Conservation (phyloP, 1,140 invertebrate genomes). For the Drosophila melanica region DNA sequence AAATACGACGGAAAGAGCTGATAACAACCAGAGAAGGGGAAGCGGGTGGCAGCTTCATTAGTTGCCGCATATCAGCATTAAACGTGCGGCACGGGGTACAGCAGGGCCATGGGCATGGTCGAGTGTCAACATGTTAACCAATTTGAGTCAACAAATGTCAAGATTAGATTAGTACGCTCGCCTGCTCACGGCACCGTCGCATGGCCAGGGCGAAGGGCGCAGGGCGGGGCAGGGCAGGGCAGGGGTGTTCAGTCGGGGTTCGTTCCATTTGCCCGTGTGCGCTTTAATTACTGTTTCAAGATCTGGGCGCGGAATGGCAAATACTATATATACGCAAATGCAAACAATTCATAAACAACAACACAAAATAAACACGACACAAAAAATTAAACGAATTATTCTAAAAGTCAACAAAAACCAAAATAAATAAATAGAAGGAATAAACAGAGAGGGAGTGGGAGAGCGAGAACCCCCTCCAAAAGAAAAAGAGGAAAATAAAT, state of each 20-base stretch:
- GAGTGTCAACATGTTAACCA: constrained; percentile 79
- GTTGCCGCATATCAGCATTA: constrained; percentile 49
- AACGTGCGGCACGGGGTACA: neutral
- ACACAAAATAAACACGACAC: constrained; percentile 14
- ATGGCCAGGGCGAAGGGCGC: constrained; percentile 20
- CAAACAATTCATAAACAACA: constrained; percentile 27
- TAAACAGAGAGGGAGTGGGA: neutral
- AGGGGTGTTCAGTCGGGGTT: neutral
- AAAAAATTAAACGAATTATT: constrained; percentile 49
- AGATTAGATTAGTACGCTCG: constrained; percentile 67
- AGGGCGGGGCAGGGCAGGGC: neutral
- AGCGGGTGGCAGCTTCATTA: constrained; percentile 38
- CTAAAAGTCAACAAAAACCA: constrained; percentile 47
- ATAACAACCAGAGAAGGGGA: constrained; percentile 11
- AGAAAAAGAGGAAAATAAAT: constrained; percentile 30
- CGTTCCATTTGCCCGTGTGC: constrained; percentile 20
- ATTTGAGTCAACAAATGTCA: constrained; percentile 80
- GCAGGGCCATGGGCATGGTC: constrained; percentile 35
- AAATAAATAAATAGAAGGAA: neutral
- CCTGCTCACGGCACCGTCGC: constrained; percentile 46
- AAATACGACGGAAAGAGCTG: constrained; percentile 32
- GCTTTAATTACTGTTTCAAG: constrained; percentile 37
- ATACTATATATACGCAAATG: constrained; percentile 16
- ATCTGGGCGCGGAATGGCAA: constrained; percentile 13
- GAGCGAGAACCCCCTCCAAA: no score